Conservation (phyloP, 2,113 vertebrate species). For the Scopus umbretta region DNA sequence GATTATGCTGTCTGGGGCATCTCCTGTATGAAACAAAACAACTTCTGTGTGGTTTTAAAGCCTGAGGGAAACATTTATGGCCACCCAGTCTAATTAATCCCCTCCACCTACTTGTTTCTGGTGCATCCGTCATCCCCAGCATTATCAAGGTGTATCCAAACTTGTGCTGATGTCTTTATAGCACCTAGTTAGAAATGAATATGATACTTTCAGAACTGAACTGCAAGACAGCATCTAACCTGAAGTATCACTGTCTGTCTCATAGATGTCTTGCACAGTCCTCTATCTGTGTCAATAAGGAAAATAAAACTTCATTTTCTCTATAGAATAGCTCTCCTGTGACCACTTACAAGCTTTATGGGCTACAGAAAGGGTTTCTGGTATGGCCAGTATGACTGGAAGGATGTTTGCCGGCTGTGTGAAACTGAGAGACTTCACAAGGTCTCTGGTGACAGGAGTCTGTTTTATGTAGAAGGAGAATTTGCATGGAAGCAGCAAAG, state of each 20-base stretch:
- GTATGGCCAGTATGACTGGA: background rate
- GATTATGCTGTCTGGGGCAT: background rate
- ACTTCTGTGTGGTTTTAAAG: background rate
- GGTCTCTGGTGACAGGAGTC: background rate
- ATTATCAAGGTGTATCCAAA: background rate
- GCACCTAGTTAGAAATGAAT: background rate
- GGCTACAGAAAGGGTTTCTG: background rate
- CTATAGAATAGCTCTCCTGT: background rate
- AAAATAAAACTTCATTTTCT: background rate
- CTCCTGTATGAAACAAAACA: background rate
- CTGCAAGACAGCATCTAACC: background rate
- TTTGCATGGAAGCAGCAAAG: background rate
- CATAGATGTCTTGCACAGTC: background rate
- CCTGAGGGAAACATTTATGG: background rate
- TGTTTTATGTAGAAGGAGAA: background rate
- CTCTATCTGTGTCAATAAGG: background rate
- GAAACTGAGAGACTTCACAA: background rate
- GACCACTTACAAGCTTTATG: background rate
- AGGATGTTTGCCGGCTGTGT: background rate
- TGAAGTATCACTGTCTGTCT: background rate
- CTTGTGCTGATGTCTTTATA: background rate
- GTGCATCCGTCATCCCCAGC: background rate
- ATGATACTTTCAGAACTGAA: background rate
- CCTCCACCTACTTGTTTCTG: background rate
- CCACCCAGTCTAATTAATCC: accelerated